Evolutionary conservation across 2,888 invertebrate genomes (phyloP), one percentile per base, ranked within the genome.

Genomic region (Troides helena): DNA sequence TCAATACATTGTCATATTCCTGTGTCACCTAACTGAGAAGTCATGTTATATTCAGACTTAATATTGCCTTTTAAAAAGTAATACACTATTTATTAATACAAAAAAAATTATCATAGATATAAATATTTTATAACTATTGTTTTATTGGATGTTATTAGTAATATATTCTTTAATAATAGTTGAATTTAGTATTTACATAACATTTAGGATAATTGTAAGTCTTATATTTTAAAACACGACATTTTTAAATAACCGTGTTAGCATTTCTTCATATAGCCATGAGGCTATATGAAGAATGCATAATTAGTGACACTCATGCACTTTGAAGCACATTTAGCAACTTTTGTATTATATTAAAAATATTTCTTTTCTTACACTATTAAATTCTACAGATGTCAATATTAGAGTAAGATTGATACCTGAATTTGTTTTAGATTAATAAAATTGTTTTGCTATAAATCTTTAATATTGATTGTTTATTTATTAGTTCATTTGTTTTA

Each of bases 131-230:
- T 18, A 53, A 53, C n/a, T n/a, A 53, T 53, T 53, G 8, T 53
- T 53, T 53, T 6, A 53, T n/a, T 53, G 46, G 14, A 46, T 46
- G 3, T 46, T 46, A 46, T 46, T 46, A 46, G 46, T 46, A 14
- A 53, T 5, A 14, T 17, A 50, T 53, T 56, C 60, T 56, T 50
- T 65, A 23, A 53, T 18, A 23, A 59, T 58, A 62, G 8, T 59
- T 64, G 25, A 57, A 7, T 65, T 18, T 71, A 72, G 67, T 74
- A 68, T 73, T 72, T 74, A 72, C 70, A 72, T 73, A 74, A 74
- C 71, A 72, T 53, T 65, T 64, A 46, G 65, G 56, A 61, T 68
- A 56, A 14, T 43, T 62, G 57, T 73, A 67, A 72, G 65, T 65
- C 23, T 57, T 65, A 46, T 64, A 36, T 62, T 67, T 18, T 60